phyloP scores from a whole-genome alignment of 1,140 invertebrate genomes.

The Daktulosphaira vitifoliae region DNA sequence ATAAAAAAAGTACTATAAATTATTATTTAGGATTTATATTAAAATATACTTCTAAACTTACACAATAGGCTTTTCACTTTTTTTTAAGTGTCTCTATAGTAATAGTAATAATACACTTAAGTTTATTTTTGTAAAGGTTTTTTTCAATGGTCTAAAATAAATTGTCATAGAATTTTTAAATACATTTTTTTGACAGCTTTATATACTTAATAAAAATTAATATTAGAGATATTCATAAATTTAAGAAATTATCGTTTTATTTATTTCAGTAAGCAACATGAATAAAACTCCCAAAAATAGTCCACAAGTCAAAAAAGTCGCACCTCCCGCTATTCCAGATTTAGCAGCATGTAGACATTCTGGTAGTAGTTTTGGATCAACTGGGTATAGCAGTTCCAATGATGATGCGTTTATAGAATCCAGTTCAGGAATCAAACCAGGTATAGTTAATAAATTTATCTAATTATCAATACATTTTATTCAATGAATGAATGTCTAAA shows the following conservation, averaged over 20 bases:
- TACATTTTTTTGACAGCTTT: too few relatives aligned
- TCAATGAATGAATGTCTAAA: too few relatives aligned
- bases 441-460: conserved; percentile 38
- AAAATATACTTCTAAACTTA: conserved; percentile 9
- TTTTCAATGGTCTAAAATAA: too few relatives aligned
- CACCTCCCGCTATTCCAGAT: conserved; percentile 70
- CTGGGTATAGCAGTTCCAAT: conserved; percentile 51
- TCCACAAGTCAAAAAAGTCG: conserved; percentile 70
- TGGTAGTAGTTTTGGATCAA: conserved; percentile 44
- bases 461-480: too few relatives aligned
- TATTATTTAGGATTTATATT: too few relatives aligned
- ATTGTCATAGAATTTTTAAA: too few relatives aligned
- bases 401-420: conserved; percentile 53
- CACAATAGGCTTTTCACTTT: conserved; percentile 10
- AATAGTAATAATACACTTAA: neutral
- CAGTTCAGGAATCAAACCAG: conserved; percentile 44
- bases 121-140: conserved; percentile 15
- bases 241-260: too few relatives aligned
- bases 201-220: too few relatives aligned
- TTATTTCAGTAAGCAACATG: conserved; percentile 66
- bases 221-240: too few relatives aligned
- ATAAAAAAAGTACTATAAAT: too few relatives aligned
- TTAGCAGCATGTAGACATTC: conserved; percentile 44
- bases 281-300: conserved; percentile 64
- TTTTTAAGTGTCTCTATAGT: neutral